Conservation (phyloP, 2,888 invertebrate genomes). For the Malthinus flaveolus region DNA sequence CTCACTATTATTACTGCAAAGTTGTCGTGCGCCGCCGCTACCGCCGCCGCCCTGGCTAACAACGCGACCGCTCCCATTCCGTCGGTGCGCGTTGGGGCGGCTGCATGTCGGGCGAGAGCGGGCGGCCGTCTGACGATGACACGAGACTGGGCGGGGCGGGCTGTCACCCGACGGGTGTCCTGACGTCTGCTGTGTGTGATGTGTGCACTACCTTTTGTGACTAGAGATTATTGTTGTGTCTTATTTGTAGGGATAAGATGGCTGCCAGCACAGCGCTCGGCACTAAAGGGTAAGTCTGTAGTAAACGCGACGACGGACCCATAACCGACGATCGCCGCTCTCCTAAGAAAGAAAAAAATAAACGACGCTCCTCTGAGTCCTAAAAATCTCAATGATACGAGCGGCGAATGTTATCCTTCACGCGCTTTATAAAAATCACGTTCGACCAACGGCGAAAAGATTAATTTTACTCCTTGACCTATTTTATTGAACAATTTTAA, state of each 20-base stretch:
- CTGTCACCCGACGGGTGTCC: constrained; percentile 50
- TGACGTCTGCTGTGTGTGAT: constrained; percentile 49
- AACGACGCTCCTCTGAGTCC: too few relatives aligned
- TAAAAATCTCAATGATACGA: too few relatives aligned
- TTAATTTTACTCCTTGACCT: too few relatives aligned
- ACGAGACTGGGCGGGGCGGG: constrained; percentile 55
- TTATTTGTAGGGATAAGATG: constrained; percentile 46
- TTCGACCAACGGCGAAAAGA: too few relatives aligned
- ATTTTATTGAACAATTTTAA: too few relatives aligned
- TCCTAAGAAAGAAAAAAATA: too few relatives aligned
- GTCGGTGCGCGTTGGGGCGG: constrained; percentile 58
- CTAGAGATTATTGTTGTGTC: constrained; percentile 38
- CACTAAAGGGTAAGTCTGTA: constrained; percentile 46
- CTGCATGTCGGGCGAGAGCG: constrained; percentile 53
- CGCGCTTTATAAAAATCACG: too few relatives aligned
- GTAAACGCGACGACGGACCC: constrained; percentile 10
- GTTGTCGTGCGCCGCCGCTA: constrained; percentile 39
- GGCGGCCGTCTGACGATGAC: constrained; percentile 54
- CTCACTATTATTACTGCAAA: constrained; percentile 25
- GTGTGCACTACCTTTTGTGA: constrained; percentile 46
- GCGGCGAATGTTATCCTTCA: too few relatives aligned
- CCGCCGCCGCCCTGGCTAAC: constrained; percentile 54
- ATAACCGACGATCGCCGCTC: not conserved
- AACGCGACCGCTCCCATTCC: constrained; percentile 62
- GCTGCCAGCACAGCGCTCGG: constrained; percentile 46